Evolutionary conservation across 2,888 invertebrate genomes (phyloP).

Genomic region (Watsonalla binaria): DNA sequence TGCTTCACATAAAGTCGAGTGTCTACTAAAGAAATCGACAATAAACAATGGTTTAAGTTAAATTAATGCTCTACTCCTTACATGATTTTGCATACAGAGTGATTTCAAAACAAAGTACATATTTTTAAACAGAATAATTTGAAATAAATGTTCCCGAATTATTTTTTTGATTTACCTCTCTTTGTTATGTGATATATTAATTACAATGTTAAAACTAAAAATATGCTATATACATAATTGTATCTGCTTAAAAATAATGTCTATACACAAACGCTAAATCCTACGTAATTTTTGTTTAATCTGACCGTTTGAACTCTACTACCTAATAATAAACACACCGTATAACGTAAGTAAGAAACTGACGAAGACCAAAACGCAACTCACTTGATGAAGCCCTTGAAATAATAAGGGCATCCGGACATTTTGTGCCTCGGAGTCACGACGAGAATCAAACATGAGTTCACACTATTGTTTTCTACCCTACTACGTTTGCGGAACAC

Average conservation of each 20-base stretch:
- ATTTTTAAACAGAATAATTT: no score
- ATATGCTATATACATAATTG: no score
- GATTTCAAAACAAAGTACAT: no score
- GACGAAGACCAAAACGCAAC: constrained; percentile 50
- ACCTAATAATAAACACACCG: constrained; percentile 28
- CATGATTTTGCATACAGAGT: constrained; percentile 35
- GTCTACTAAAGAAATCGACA: constrained; percentile 69
- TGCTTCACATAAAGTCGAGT: constrained; percentile 52
- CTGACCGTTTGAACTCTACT: no score
- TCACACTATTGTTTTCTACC: constrained; percentile 63
- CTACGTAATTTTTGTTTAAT: no score
- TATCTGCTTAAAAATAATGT: no score
- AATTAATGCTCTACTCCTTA: constrained; percentile 60
- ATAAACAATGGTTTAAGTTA: constrained; percentile 74
- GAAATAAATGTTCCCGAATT: no score
- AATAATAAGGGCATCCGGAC: constrained; percentile 65
- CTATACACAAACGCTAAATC: no score
- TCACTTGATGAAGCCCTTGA: constrained; percentile 62
- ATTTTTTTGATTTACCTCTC: no score
- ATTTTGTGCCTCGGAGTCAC: constrained; percentile 41
- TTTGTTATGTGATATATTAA: constrained; percentile 16
- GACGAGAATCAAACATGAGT: constrained; percentile 39
- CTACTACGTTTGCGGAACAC: constrained; percentile 43
- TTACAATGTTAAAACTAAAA: no score
- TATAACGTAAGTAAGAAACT: constrained; percentile 20